Conservation (phyloP, 1,140 invertebrate genomes). For the Drosophila cardini region DNA sequence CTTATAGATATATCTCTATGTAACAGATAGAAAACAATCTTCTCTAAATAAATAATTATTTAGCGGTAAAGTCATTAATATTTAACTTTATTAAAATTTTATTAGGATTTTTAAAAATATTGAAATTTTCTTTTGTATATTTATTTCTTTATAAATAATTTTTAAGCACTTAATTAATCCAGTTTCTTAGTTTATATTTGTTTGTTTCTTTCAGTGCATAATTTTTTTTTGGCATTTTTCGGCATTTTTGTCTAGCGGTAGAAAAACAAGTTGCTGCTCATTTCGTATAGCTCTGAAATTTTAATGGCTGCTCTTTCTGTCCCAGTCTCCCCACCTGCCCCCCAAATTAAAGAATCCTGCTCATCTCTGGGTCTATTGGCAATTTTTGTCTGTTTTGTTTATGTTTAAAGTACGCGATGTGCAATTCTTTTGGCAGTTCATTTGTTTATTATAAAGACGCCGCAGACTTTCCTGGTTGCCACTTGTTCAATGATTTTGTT, state of each 20-base stretch:
- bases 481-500: slow-evolving; percentile 60
- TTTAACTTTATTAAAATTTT: too few species aligned
- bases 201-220: slow-evolving; percentile 12
- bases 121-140: slow-evolving; percentile 5
- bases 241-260: slow-evolving; percentile 71
- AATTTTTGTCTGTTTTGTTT: slow-evolving; percentile 64
- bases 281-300: slow-evolving; percentile 71
- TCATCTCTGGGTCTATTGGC: slow-evolving; percentile 6
- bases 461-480: slow-evolving; percentile 74
- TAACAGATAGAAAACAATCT: slow-evolving; percentile 8
- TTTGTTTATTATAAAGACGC: slow-evolving; percentile 78
- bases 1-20: neutral
- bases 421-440: slow-evolving; percentile 74
- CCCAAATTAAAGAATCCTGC: too few species aligned
- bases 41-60: too few species aligned
- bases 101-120: too few species aligned
- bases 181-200: too few species aligned
- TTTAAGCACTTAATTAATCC: too few species aligned
- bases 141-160: too few species aligned
- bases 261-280: slow-evolving; percentile 74
- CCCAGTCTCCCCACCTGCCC: neutral
- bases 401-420: slow-evolving; percentile 77
- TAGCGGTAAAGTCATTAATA: too few species aligned
- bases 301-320: slow-evolving; percentile 52
- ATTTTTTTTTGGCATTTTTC: slow-evolving; percentile 59